phyloP scores from a whole-genome alignment of 2,888 invertebrate genomes.

The Macrophya alboannulata region DNA sequence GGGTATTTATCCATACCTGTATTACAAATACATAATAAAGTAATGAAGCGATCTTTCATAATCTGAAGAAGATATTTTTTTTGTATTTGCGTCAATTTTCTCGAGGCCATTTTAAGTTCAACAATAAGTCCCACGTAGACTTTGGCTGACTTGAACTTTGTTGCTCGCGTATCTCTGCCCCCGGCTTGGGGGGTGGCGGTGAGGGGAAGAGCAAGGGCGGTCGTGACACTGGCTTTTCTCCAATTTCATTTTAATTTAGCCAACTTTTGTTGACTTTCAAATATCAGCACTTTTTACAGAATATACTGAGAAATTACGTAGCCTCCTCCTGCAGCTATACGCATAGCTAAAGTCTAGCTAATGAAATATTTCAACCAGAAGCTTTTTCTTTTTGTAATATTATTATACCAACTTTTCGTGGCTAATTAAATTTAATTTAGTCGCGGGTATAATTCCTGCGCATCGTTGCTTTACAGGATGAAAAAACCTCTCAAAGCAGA shows the following conservation, averaged over 20 bases:
- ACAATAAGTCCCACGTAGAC: neutral
- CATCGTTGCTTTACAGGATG: slow-evolving; percentile 3
- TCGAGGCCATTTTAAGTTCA: neutral
- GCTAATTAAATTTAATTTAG: slow-evolving; percentile 16
- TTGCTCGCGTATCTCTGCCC: neutral
- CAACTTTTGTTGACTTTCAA: slow-evolving; percentile 36
- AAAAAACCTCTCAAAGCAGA: neutral
- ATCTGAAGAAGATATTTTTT: slow-evolving; percentile 25
- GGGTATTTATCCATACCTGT: neutral
- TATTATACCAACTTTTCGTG: neutral
- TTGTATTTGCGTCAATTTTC: slow-evolving; percentile 18
- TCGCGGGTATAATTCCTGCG: neutral
- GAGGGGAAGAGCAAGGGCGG: neutral
- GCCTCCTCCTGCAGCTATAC: neutral
- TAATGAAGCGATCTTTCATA: neutral
- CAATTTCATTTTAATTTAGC: slow-evolving; percentile 41
- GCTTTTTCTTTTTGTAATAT: neutral
- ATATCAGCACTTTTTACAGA: slow-evolving; percentile 13
- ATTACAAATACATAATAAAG: neutral
- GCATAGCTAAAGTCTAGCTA: slow-evolving; percentile 1
- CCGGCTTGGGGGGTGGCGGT: neutral
- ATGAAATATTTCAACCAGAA: slow-evolving; percentile 13
- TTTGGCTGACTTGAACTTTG: slow-evolving; percentile 25
- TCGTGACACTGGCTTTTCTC: slow-evolving; percentile 19
- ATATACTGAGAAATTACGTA: neutral